Percentiles rank a stretch among this genome's conserved stretches.
Conservation (phyloP, 2,888 invertebrate genomes). For the Caenorhabditis plicata region DNA sequence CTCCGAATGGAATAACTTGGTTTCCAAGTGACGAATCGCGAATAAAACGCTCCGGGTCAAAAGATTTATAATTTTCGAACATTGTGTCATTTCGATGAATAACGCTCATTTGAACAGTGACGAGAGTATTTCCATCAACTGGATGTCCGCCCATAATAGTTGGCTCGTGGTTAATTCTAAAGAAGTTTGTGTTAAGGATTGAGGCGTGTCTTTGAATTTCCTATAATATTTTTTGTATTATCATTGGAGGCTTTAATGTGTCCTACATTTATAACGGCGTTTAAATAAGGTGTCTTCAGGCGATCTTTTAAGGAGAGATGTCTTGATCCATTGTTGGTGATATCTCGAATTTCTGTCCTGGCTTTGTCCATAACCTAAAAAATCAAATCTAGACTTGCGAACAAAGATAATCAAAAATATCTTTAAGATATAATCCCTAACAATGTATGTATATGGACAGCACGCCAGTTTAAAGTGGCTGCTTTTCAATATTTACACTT, state of each 20-base stretch:
- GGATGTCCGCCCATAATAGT: slow-evolving; percentile 20
- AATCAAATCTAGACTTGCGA: too few relatives aligned
- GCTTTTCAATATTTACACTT: too few relatives aligned
- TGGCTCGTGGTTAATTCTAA: slow-evolving; percentile 16
- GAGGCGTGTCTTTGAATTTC: slow-evolving; percentile 41
- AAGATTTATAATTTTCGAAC: slow-evolving; percentile 20
- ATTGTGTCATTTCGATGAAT: slow-evolving; percentile 26
- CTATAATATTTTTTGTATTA: slow-evolving; percentile 22
- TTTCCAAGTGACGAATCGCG: slow-evolving; percentile 14
- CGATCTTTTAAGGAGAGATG: slow-evolving; percentile 6
- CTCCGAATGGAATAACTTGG: slow-evolving; percentile 31
- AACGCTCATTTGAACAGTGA: slow-evolving; percentile 30
- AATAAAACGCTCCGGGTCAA: slow-evolving; percentile 30
- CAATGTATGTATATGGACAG: too few relatives aligned
- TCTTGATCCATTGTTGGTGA: slow-evolving; percentile 24
- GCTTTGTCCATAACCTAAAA: slow-evolving; percentile 17
- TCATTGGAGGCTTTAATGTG: slow-evolving; percentile 34
- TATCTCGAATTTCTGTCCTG: slow-evolving; percentile 11
- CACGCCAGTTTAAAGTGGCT: too few relatives aligned
- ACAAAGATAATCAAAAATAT: too few relatives aligned
- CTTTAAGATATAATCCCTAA: too few relatives aligned
- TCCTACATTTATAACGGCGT: slow-evolving; percentile 23
- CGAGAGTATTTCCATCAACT: slow-evolving; percentile 16
- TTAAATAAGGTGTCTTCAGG: slow-evolving; percentile 17
- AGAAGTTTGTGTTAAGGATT: slow-evolving; percentile 33